Base-by-base conservation (phyloP, 2,888 invertebrate species). In the Carabus problematicus region DNA sequence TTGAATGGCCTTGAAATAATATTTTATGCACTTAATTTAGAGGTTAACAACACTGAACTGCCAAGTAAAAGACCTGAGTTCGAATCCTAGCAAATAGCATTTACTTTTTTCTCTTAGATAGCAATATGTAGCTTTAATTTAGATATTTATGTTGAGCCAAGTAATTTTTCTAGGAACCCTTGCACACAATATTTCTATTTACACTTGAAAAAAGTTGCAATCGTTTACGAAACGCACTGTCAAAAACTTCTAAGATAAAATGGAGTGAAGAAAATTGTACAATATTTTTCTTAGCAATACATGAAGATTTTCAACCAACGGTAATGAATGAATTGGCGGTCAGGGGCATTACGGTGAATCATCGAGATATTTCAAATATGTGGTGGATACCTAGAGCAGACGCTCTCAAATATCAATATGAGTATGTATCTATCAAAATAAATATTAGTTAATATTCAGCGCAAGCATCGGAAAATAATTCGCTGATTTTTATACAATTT, bases 231-330 rank as follows among this genome's bases (percentile, higher is more conserved):
- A 73, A 76, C 29, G 72, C 71, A 8, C 41, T 80, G 29, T 71
- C 70, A 29, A 72, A 75, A 64, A 76, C 79, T 3, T 74, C 75
- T 63, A 54, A 70, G n/a, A 74, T 80, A 29, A 73, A 79, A 58
- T 80, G 78, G 76, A 52, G 64, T 68, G 64, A 62, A 64, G 45
- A 16, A 76, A 58, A 70, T 73, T 47, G 74, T 77, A 45, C 72
- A 73, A 16, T 77, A 47, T 72, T 74, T 29, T 74, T 78, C 54
- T 72, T 74, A 41, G 75, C 74, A 3, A 70, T 77, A 19, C 76
- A 77, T 64, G 72, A 72, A 7, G 71, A 72, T 43, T 72, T 75
- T 59, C 70, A 72, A 56, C 63, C 74, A 11, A 73, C 62, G 39
- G 68, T 77, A 11, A 64, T 74, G 47, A 73, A 73, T 59, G 74